Evolutionary conservation across 2,113 vertebrate species (phyloP).

Genomic region (Labeo rohita): DNA sequence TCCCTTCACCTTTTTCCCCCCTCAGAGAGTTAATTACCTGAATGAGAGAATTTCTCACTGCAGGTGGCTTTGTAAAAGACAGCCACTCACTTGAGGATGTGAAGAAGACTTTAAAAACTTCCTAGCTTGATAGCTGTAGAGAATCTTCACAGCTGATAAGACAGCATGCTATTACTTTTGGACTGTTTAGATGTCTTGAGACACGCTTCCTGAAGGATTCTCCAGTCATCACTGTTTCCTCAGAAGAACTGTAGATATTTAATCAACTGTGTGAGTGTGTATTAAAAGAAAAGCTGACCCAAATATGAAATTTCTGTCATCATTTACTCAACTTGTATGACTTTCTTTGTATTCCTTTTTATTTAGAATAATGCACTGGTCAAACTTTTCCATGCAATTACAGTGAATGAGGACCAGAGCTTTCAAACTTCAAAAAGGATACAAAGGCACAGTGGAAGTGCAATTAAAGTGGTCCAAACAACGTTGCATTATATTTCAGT

Average conservation of each 20-base stretch:
- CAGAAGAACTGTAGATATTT: background rate
- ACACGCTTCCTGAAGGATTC: background rate
- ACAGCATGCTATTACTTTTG: background rate
- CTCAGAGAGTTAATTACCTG: slow-evolving; percentile 46
- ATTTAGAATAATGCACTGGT: background rate
- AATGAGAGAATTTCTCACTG: slow-evolving; percentile 11
- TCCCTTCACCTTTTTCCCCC: background rate
- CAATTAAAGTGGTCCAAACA: slow-evolving; percentile 3
- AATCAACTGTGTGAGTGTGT: background rate
- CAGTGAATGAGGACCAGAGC: background rate
- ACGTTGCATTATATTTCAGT: background rate
- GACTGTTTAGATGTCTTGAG: slow-evolving; percentile 6
- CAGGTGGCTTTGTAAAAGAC: slow-evolving; percentile 15
- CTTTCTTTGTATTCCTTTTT: background rate
- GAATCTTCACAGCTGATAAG: slow-evolving; percentile 21
- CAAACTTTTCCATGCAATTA: background rate
- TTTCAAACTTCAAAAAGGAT: background rate
- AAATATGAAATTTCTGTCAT: slow-evolving; percentile 1
- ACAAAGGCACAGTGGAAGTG: background rate
- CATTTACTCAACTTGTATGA: background rate
- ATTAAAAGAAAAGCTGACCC: background rate
- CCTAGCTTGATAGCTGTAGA: background rate
- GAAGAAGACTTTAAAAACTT: slow-evolving; percentile 8
- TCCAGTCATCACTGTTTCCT: background rate
- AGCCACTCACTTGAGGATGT: slow-evolving; percentile 18